Conservation (phyloP, 2,797 vertebrate species). For the Parauchenoglanis punctatus region DNA sequence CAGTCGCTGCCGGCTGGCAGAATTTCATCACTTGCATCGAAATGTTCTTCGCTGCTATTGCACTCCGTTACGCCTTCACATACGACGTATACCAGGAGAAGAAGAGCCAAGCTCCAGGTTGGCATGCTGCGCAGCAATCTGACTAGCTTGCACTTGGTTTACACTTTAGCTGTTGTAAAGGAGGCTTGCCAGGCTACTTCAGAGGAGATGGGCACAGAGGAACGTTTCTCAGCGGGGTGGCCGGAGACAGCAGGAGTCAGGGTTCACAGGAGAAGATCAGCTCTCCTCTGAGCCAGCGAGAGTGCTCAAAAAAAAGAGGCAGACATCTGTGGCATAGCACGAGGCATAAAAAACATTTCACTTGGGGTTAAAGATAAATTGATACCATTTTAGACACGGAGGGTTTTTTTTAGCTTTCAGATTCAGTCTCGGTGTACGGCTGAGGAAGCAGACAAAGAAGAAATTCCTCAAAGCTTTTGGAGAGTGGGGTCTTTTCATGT, state of each 20-base stretch:
- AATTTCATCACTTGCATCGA: conserved; percentile 96
- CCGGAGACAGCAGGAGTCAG: conserved; percentile 34
- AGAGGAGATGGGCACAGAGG: conserved; percentile 23
- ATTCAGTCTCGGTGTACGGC: conserved; percentile 11
- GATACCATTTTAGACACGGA: conserved; percentile 26
- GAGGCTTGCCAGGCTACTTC: conserved; percentile 13
- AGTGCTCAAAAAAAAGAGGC: conserved; percentile 48
- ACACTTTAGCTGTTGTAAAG: conserved; percentile 17
- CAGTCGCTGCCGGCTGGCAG: conserved; percentile 93
- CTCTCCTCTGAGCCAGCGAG: conserved; percentile 46
- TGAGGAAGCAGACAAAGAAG: conserved; percentile 26
- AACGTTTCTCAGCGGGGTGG: background rate
- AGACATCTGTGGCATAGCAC: conserved; percentile 36
- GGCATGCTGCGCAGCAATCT: conserved; percentile 29
- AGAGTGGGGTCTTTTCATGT: conserved; percentile 9
- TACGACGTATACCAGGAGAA: conserved; percentile 90
- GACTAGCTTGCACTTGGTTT: background rate
- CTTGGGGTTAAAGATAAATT: conserved; percentile 53
- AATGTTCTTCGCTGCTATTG: conserved; percentile 92
- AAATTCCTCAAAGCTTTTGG: conserved; percentile 33
- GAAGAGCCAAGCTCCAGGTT: conserved; percentile 85
- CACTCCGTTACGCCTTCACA: conserved; percentile 88
- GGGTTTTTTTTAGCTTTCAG: background rate
- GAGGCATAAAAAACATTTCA: conserved; percentile 49
- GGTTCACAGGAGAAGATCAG: conserved; percentile 53